Conservation (phyloP, 2,888 invertebrate genomes). For the Rhaphigaster nebulosa region DNA sequence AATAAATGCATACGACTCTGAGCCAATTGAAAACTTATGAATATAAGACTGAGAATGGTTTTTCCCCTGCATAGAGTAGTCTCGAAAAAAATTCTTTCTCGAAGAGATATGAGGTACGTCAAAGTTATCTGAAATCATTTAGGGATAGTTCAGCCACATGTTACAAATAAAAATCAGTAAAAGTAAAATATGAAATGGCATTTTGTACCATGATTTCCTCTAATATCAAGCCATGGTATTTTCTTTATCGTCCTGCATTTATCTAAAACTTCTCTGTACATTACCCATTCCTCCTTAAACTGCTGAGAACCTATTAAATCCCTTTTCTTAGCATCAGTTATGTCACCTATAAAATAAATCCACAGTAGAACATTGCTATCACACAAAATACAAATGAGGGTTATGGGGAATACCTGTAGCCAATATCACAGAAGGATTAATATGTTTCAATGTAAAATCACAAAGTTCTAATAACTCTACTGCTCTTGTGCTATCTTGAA, state of each 20-base stretch:
- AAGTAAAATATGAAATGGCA: slow-evolving; percentile 42
- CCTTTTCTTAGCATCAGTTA: slow-evolving; percentile 88
- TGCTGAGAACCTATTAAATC: slow-evolving; percentile 87
- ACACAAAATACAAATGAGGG: not conserved
- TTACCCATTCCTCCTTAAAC: slow-evolving; percentile 85
- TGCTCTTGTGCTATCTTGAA: slow-evolving; percentile 81
- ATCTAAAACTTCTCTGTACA: slow-evolving; percentile 79
- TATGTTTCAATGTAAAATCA: slow-evolving; percentile 78
- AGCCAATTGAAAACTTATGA: slow-evolving; percentile 72
- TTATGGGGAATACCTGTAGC: slow-evolving; percentile 76
- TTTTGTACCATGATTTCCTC: slow-evolving; percentile 89
- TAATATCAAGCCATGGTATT: slow-evolving; percentile 88
- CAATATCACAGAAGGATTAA: slow-evolving; percentile 83
- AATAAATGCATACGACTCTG: slow-evolving; percentile 82
- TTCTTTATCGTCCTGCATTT: slow-evolving; percentile 77
- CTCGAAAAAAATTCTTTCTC: slow-evolving; percentile 81
- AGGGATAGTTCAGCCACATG: not conserved
- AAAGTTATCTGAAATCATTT: slow-evolving; percentile 83
- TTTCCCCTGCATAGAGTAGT: slow-evolving; percentile 84
- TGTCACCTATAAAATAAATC: slow-evolving; percentile 73
- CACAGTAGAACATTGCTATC: not conserved
- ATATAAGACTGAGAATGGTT: slow-evolving; percentile 81
- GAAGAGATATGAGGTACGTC: slow-evolving; percentile 80
- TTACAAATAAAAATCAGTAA: not conserved
- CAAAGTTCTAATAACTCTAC: slow-evolving; percentile 86